These are phyloP conservation scores for Drosophila sordidula DNA, from an alignment of 2,888 invertebrate genomes.

Conservation along the genomic window DNA sequence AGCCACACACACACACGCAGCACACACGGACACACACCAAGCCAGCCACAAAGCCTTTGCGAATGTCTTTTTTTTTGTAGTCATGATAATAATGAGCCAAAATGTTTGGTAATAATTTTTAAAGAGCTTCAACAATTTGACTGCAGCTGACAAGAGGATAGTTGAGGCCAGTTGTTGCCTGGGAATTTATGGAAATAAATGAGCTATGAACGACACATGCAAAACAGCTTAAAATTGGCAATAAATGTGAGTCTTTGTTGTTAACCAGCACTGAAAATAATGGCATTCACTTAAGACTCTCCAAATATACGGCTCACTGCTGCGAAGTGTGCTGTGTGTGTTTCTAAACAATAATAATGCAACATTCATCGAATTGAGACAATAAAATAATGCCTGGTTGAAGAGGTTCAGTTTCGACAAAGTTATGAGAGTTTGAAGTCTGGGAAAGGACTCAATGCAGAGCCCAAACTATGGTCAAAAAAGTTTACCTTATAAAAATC, in stretches of 20 bases:
- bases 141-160: conserved; percentile 45
- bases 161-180: conserved; percentile 8
- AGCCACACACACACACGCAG: conserved; percentile 16
- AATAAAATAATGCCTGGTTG: too few species aligned
- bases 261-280: background rate
- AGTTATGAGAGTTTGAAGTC: too few species aligned
- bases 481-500: too few species aligned
- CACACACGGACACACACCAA: conserved; percentile 7
- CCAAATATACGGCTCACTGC: background rate
- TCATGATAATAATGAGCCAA: conserved; percentile 65
- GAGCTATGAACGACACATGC: conserved; percentile 19
- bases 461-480: too few species aligned
- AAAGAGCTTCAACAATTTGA: conserved; percentile 44
- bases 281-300: background rate
- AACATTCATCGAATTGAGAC: too few species aligned
- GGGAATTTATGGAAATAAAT: conserved; percentile 15
- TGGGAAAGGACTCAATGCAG: too few species aligned
- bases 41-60: conserved; percentile 4
- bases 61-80: conserved; percentile 29
- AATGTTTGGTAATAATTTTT: conserved; percentile 73
- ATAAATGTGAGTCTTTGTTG: conserved; percentile 6
- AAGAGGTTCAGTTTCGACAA: too few species aligned
- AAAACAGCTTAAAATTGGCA: conserved; percentile 5
- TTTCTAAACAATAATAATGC: too few species aligned
- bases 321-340: background rate